Percentiles rank a stretch among this genome's conserved stretches.
phyloP scores from a whole-genome alignment of 1,140 invertebrate species.

The Papilio xuthus region DNA sequence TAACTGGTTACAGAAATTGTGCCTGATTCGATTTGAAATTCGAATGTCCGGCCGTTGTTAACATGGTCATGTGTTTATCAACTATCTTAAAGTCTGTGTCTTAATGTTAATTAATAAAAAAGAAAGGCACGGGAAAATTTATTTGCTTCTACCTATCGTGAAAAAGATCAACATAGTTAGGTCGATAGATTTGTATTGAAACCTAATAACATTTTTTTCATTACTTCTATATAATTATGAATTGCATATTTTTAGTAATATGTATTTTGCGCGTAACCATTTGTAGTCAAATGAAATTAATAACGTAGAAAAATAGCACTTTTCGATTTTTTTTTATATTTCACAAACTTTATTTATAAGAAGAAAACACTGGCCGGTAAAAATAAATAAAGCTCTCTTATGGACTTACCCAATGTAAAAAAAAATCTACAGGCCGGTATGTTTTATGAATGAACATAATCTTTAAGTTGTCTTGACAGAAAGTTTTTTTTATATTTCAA shows the following conservation, averaged over 20 bases:
- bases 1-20: conserved; percentile 58
- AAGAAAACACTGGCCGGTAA: too few species aligned
- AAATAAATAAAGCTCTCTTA: background rate
- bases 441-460: background rate
- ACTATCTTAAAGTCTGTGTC: background rate
- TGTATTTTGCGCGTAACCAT: too few species aligned
- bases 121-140: background rate
- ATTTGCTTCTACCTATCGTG: background rate
- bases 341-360: too few species aligned
- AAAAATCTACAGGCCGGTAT: background rate
- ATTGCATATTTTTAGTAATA: too few species aligned
- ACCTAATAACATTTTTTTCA: too few species aligned
- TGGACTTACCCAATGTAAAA: background rate
- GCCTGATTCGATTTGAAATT: conserved; percentile 43
- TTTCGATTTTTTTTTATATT: too few species aligned
- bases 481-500: background rate
- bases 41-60: conserved; percentile 31
- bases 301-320: too few species aligned
- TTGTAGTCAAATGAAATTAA: too few species aligned
- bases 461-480: background rate
- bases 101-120: conserved; percentile 15
- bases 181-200: too few species aligned
- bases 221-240: too few species aligned
- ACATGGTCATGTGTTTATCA: background rate
- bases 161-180: too few species aligned